Conservation (phyloP, 2,113 vertebrate species). For the Channa argus region DNA sequence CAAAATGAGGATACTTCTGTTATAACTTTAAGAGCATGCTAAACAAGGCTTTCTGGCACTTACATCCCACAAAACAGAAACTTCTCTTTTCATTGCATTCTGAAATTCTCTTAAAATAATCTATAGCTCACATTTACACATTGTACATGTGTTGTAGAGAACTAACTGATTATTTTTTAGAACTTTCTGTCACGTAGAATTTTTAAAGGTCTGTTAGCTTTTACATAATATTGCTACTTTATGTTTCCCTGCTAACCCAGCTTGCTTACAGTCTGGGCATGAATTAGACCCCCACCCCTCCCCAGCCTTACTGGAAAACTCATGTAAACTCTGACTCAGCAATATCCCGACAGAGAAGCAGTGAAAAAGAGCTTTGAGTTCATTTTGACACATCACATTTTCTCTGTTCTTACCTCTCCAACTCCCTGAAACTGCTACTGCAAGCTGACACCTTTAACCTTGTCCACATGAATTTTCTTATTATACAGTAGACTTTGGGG, state of each 20-base stretch:
- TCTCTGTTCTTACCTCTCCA: background rate
- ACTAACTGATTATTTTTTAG: too few species aligned
- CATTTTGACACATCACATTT: slow-evolving; percentile 7
- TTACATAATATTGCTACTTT: background rate
- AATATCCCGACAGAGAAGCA: background rate
- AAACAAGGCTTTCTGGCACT: too few species aligned
- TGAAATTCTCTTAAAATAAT: too few species aligned
- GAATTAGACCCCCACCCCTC: too few species aligned
- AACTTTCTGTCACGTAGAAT: too few species aligned
- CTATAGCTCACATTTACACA: too few species aligned
- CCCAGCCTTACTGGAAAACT: background rate
- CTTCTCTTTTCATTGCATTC: too few species aligned
- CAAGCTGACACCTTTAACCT: slow-evolving; percentile 14
- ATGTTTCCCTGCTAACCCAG: background rate
- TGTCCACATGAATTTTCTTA: slow-evolving; percentile 10
- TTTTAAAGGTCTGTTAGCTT: background rate
- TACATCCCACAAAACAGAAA: too few species aligned
- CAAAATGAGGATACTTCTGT: too few species aligned
- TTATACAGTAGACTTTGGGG: slow-evolving; percentile 25
- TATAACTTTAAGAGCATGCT: too few species aligned
- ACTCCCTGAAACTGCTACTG: slow-evolving; percentile 9
- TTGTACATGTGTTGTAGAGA: too few species aligned
- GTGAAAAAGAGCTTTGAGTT: slow-evolving; percentile 8
- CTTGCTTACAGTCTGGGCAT: background rate
- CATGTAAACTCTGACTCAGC: background rate